Evolutionary conservation across 2,888 invertebrate genomes (phyloP), one percentile per base, ranked within the genome.

Genomic region (Cryptocheilus praepositus): DNA sequence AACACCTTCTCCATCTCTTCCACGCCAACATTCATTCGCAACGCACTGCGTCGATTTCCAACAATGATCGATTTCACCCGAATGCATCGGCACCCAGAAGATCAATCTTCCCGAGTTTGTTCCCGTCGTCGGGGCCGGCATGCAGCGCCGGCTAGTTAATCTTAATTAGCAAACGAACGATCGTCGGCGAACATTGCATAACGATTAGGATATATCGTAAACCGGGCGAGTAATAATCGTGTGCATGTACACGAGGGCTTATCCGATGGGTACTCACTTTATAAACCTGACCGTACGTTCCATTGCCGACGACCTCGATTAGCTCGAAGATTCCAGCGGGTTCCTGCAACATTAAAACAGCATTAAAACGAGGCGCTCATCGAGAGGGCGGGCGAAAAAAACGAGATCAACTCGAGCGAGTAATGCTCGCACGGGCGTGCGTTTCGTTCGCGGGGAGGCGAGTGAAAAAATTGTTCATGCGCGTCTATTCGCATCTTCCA

Each of bases 261-360:
- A 7, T 49, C 16, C 49, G 16, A 49, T 49, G 44, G 2, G 18
- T 63, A 80, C 89, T 90, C 90, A 98, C 98, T 95, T 99, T 99
- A 90, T 99, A 99, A 68, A 99, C 99, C 92, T 99, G 99, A 81
- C 99, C 99, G 91, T 99, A 99, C 63, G 99, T 99, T 88, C 99
- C 99, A 96, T 99, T 99, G 89, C 99, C 99, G 80, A 99, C 99
- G 73, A 99, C 99, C 93, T 99, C 99, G 88, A 99, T 99, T 76
- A 99, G 92, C 90, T 99, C 99, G 91, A 99, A 99, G 89, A 99
- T 99, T 85, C 99, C 99, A 89, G 99, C 98, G 78, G 99, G 99
- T 91, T 99, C 99, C 98, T 99, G 92, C 83, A 94, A 93, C 45
- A 77, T 25, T 53, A 52, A 61, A 58, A 5, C 16, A 0, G 36